These are phyloP conservation scores for Xylota sylvarum DNA, from an alignment of 2,888 invertebrate genomes.

Conservation along the genomic window DNA sequence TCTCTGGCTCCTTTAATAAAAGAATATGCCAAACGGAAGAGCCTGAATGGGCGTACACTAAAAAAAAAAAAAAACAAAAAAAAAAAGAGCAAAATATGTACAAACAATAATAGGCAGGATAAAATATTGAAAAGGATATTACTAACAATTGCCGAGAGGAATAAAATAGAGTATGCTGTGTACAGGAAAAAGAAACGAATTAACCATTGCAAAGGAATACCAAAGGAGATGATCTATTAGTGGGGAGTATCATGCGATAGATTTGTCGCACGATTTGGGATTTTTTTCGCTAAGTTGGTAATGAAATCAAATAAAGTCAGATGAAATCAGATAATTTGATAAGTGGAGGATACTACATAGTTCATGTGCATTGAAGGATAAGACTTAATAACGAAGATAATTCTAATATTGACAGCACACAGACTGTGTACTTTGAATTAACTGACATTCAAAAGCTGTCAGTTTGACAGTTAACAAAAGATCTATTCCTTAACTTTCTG, in stretches of 20 bases:
- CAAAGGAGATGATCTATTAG: constrained; percentile 16
- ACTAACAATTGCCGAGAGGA: constrained; percentile 59
- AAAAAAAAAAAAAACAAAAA: constrained; percentile 18
- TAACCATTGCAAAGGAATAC: constrained; percentile 27
- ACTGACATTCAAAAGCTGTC: no score
- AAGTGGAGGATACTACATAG: no score
- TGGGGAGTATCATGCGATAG: background rate
- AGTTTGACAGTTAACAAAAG: no score
- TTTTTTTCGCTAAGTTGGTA: background rate
- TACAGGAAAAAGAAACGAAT: constrained; percentile 25
- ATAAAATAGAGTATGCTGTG: constrained; percentile 17
- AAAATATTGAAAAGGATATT: constrained; percentile 69
- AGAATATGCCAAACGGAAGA: constrained; percentile 65
- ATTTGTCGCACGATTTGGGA: background rate
- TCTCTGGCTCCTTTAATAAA: constrained; percentile 62
- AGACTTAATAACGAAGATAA: no score
- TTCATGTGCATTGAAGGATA: no score
- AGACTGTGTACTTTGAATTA: no score
- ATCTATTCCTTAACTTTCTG: no score
- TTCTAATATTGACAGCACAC: no score
- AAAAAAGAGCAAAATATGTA: constrained; percentile 36
- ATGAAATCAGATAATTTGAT: background rate
- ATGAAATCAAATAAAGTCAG: constrained; percentile 1
- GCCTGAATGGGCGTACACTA: constrained; percentile 56
- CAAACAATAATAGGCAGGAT: constrained; percentile 61